Base-by-base conservation (phyloP, 2,113 vertebrate genomes). In the Orycteropus afer region DNA sequence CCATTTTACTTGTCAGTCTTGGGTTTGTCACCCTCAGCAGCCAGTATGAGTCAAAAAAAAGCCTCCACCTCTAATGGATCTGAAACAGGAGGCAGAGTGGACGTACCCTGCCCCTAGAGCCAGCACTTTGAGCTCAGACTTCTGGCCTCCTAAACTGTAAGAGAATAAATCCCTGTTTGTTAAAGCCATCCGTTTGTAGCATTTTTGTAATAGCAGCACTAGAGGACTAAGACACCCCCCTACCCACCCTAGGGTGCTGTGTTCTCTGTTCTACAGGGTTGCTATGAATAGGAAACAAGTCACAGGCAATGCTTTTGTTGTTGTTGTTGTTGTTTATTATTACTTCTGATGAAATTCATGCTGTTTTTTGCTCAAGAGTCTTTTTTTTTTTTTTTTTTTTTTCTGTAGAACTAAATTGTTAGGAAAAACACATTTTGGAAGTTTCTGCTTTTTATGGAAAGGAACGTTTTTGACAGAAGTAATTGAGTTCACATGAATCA, bases 401-500 rank as follows among this genome's bases (percentile, higher is more conserved):
- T 65, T 57, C 55, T 57, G 55, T 13, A 57, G 51, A 57, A 17
- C 55, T 57, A 20, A 95, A 97, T 82, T 80, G 93, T 96, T 96
- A 94, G 92, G 95, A 25, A 85, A 96, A 95, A 61, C 32, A 3
- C 7, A 2, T 83, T 69, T 96, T 97, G 6, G 22, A 94, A 83
- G 59, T 96, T 96, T 97, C 89, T 89, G 86, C 96, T 97, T 95
- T 97, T 87, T 71, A 71, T 95, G 85, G 94, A 98, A 97, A 96
- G 97, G 93, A 96, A 97, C 96, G 79, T 97, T 92, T 97, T 97
- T 97, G 96, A 96, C 92, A 91, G 74, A 93, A 78, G 59, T 97
- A 97, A 97, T 96, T 97, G 95, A 96, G 92, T 94, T 96, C 97
- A 83, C 42, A 85, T 88, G 95, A 97, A 97, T 97, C 83, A 95